These are phyloP conservation scores for Tamias sibiricus DNA, from an alignment of 2,113 vertebrate species.

Conservation along the genomic window DNA sequence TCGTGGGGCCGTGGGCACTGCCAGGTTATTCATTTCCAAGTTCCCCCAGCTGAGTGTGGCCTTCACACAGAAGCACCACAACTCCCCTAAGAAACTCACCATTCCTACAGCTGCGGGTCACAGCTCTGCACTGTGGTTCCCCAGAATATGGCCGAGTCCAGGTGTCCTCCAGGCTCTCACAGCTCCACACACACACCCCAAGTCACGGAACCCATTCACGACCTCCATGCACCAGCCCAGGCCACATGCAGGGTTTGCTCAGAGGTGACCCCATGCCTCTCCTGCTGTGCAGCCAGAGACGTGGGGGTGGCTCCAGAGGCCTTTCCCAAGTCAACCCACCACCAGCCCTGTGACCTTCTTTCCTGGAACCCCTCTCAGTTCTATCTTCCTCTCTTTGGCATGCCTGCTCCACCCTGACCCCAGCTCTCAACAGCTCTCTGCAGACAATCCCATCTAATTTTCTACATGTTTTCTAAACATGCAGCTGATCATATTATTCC, in stretches of 20 bases:
- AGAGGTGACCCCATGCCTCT: too few relatives aligned
- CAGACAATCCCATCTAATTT: not conserved
- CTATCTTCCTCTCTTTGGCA: not conserved
- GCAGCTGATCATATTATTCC: not conserved
- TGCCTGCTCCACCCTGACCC: not conserved
- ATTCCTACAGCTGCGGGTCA: not conserved
- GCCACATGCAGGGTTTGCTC: not conserved
- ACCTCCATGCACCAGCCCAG: not conserved
- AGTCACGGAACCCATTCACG: fast-evolving
- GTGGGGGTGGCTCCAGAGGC: not conserved
- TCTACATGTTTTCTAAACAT: not conserved
- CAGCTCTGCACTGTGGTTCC: not conserved
- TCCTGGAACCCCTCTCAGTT: not conserved
- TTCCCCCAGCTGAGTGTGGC: not conserved
- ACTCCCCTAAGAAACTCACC: not conserved
- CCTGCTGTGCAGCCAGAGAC: not conserved
- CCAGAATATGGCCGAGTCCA: not conserved
- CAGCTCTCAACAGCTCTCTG: not conserved
- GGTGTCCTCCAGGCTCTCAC: not conserved
- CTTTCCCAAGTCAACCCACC: too few relatives aligned
- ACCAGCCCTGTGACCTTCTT: not conserved
- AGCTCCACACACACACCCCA: too few relatives aligned
- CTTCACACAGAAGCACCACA: too few relatives aligned
- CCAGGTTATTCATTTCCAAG: not conserved
- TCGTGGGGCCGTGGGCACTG: not conserved